Conservation (phyloP, 2,888 invertebrate genomes). For the Oscheius sp. region DNA sequence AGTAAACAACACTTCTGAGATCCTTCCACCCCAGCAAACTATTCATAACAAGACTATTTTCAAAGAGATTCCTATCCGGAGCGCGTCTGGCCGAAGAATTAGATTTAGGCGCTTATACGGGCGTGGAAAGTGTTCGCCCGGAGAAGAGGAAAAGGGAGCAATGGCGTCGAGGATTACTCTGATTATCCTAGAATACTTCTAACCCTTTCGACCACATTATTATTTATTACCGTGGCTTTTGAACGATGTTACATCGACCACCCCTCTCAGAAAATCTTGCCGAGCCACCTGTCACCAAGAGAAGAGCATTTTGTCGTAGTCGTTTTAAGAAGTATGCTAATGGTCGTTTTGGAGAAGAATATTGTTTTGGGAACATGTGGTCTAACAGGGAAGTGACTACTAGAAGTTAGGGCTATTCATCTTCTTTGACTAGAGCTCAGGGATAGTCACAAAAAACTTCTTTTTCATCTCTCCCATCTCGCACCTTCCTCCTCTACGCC, state of each 20-base stretch:
- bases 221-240: slow-evolving; percentile 23
- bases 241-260: slow-evolving; percentile 32
- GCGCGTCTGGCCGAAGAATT: slow-evolving; percentile 33
- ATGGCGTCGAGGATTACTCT: slow-evolving; percentile 41
- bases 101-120: slow-evolving; percentile 36
- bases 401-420: slow-evolving; percentile 8
- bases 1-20: no score
- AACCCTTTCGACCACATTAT: slow-evolving; percentile 22
- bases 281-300: slow-evolving; percentile 23
- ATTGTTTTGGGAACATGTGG: slow-evolving; percentile 14
- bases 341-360: neutral
- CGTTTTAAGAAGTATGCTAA: slow-evolving; percentile 1
- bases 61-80: slow-evolving; percentile 2
- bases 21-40: no score
- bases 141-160: neutral
- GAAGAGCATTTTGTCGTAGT: slow-evolving; percentile 22
- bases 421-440: neutral
- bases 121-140: slow-evolving; percentile 36
- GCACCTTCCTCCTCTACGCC: neutral
- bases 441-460: neutral
- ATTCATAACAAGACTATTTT: neutral
- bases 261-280: neutral
- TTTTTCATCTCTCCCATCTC: neutral
- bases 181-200: slow-evolving; percentile 16
- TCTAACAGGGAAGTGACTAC: neutral